Evolutionary conservation across 2,113 vertebrate genomes (phyloP).

Genomic region (Corythornis cristatus): DNA sequence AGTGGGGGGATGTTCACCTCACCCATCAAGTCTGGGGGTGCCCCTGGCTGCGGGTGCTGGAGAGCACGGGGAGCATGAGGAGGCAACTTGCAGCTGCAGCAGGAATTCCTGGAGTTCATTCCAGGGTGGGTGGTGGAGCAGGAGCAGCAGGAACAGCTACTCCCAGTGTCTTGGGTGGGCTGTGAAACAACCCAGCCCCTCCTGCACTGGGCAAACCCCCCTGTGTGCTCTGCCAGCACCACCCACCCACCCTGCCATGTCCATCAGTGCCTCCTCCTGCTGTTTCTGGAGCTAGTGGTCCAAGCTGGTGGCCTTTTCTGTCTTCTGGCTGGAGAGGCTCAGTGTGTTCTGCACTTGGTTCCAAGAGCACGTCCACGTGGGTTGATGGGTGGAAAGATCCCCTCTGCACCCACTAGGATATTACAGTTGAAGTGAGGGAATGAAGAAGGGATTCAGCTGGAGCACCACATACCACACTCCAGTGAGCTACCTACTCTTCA

Average conservation of each 20-base stretch:
- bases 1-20: background rate
- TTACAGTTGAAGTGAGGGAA: background rate
- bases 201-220: accelerated
- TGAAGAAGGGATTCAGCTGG: background rate
- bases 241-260: accelerated
- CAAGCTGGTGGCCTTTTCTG: background rate
- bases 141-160: background rate
- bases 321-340: background rate
- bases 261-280: background rate
- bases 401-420: background rate
- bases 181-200: background rate
- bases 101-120: accelerated
- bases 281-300: background rate
- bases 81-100: background rate
- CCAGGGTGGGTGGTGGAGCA: accelerated
- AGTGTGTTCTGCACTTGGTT: background rate
- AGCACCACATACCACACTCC: background rate
- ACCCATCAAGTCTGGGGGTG: background rate
- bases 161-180: accelerated
- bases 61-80: background rate
- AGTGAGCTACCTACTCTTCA: background rate
- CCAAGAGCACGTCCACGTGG: background rate
- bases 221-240: background rate
- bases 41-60: background rate
- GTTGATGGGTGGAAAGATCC: background rate